These are phyloP conservation scores for Hecatera dysodea DNA, from an alignment of 2,888 invertebrate species.

Conservation along the genomic window DNA sequence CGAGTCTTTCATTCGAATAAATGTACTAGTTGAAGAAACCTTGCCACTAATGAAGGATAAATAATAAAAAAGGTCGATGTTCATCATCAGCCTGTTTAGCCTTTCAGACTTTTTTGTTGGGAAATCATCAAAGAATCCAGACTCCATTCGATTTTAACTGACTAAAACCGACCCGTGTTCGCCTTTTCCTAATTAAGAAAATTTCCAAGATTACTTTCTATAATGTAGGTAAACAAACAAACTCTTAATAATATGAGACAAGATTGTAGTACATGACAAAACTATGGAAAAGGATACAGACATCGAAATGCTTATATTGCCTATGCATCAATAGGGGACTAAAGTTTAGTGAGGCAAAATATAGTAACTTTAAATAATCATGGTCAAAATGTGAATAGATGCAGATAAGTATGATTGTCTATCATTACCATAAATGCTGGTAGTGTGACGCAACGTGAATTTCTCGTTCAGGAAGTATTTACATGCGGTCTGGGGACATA, in stretches of 20 bases:
- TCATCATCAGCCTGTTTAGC: too few species aligned
- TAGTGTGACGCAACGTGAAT: constrained; percentile 4
- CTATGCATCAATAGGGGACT: not conserved
- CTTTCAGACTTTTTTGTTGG: too few species aligned
- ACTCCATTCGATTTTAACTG: too few species aligned
- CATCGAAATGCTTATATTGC: not conserved
- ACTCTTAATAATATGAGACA: too few species aligned
- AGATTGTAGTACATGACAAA: too few species aligned
- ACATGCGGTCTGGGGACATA: constrained; percentile 6
- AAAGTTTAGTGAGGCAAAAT: not conserved
- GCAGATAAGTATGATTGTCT: constrained; percentile 34
- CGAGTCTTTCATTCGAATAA: not conserved
- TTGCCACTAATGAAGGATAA: too few species aligned
- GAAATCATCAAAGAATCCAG: too few species aligned
- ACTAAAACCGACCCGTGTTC: too few species aligned
- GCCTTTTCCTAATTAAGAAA: not conserved
- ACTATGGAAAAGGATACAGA: not conserved
- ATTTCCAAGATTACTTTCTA: not conserved
- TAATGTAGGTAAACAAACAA: too few species aligned
- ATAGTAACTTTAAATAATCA: constrained; percentile 18
- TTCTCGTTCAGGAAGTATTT: constrained; percentile 44
- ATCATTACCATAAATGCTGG: constrained; percentile 26
- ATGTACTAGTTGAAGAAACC: not conserved
- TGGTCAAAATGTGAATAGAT: not conserved
- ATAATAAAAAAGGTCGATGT: too few species aligned